A percentile compares a stretch with the other conserved stretches of the same genome.
phyloP scores from a whole-genome alignment of 2,113 vertebrate species.

The Etia nguti region DNA sequence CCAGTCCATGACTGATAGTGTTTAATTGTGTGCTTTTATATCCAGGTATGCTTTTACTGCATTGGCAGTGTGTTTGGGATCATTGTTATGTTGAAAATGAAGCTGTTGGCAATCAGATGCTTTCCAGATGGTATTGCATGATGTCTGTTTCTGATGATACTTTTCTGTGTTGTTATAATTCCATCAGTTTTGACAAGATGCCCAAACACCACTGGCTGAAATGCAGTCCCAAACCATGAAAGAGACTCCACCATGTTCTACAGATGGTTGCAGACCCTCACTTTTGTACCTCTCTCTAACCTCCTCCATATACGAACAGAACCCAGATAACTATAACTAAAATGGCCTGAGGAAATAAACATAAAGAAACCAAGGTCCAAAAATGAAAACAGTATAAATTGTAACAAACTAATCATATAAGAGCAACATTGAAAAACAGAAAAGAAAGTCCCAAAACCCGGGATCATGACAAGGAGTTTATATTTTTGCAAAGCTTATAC shows the following conservation, averaged over 20 bases:
- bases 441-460: neutral
- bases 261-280: neutral
- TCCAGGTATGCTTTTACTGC: neutral
- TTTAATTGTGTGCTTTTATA: neutral
- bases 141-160: fast-evolving
- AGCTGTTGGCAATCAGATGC: neutral
- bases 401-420: neutral
- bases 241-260: neutral
- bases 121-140: neutral
- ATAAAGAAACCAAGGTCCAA: neutral
- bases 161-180: neutral
- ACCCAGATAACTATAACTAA: neutral
- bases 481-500: neutral
- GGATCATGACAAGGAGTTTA: neutral
- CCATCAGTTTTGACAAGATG: neutral
- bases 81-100: neutral
- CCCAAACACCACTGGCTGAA: neutral
- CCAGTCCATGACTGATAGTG: neutral
- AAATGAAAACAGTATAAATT: neutral
- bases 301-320: neutral
- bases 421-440: neutral
- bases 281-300: neutral
- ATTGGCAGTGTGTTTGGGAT: neutral
- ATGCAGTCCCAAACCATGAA: neutral
- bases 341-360: neutral